Evolutionary conservation across 2,797 vertebrate species (phyloP), one percentile per base, ranked within the genome.

Genomic region (Galaxias olidus): DNA sequence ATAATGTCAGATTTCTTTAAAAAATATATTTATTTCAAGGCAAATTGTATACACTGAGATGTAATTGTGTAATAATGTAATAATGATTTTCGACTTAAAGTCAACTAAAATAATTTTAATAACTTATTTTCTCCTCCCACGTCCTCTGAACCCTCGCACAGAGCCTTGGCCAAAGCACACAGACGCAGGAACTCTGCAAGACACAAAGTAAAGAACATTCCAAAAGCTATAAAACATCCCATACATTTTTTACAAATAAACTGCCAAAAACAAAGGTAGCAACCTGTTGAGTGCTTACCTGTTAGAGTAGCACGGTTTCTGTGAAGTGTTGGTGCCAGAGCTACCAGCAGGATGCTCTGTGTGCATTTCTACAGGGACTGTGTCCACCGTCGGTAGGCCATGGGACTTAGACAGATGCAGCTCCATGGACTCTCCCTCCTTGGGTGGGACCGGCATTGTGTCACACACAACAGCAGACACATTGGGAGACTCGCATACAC

Each of bases 111-210:
- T 30, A 30, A 30, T 30, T 6, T 30, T 54, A 10, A 8, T 20
- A 45, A 9, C 44, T 90, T 72, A 92, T 80, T 92, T 94, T 71
- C 89, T 92, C 59, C 84, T 89, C 63, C 86, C 87, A 0, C 70
- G 66, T 43, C 90, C 90, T 89, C 84, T 88, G 75, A 95, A 95
- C 71, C 92, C 91, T 59, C 92, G 88, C 43, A 93, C 77, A 4
- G 93, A 92, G 52, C 93, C 92, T 53, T 93, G 91, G 61, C 93
- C 93, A 46, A 95, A 95, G 76, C 93, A 95, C 66, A 95, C 88
- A 0, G 85, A 85, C 17, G 84, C n/a, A 2, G 94, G 94, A 50
- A 95, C 88, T 73, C 94, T 95, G 75, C 19, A 61, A 84, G 52
- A 78, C 49, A 51, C n/a, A 51, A 10, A n/a, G n/a, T 18, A 51